Conservation (phyloP, 2,113 vertebrate species). For the Sebastes fasciatus region DNA sequence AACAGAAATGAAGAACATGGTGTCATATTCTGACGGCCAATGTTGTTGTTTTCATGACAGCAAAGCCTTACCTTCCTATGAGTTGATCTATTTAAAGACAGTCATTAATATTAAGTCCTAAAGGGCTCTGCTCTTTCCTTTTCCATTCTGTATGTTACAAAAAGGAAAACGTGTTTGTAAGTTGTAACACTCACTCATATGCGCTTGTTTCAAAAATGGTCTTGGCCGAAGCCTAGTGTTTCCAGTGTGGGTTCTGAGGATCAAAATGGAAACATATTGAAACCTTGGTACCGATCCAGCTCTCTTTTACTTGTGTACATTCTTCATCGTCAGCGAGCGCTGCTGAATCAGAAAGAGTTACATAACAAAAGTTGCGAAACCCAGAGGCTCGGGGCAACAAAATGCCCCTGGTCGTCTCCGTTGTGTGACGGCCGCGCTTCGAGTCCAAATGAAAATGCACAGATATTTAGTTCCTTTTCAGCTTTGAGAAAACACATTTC, state of each 20-base stretch:
- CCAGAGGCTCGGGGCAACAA: conserved; percentile 41
- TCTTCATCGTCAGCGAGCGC: conserved; percentile 67
- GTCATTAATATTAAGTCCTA: conserved; percentile 41
- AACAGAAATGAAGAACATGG: background rate
- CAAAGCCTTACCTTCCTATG: background rate
- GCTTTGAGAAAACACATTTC: conserved; percentile 30
- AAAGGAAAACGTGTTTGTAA: conserved; percentile 71
- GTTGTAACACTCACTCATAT: conserved; percentile 72
- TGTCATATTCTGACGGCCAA: background rate
- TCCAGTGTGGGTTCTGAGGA: conserved; percentile 78
- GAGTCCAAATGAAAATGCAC: background rate
- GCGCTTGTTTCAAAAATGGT: conserved; percentile 74
- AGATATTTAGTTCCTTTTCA: conserved; percentile 14
- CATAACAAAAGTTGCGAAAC: conserved; percentile 71
- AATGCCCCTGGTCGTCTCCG: conserved; percentile 41
- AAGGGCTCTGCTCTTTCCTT: conserved; percentile 55
- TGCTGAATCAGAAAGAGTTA: conserved; percentile 74
- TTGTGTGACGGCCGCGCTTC: conserved; percentile 2
- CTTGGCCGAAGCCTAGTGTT: conserved; percentile 71
- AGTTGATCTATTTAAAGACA: conserved; percentile 60
- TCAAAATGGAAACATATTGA: conserved; percentile 81
- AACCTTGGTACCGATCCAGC: conserved; percentile 66
- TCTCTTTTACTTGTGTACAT: conserved; percentile 76
- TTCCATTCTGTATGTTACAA: conserved; percentile 58
- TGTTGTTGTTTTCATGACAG: conserved; percentile 24